Evolutionary conservation across 2,113 vertebrate genomes (phyloP).

Genomic region (Setophaga petechia): DNA sequence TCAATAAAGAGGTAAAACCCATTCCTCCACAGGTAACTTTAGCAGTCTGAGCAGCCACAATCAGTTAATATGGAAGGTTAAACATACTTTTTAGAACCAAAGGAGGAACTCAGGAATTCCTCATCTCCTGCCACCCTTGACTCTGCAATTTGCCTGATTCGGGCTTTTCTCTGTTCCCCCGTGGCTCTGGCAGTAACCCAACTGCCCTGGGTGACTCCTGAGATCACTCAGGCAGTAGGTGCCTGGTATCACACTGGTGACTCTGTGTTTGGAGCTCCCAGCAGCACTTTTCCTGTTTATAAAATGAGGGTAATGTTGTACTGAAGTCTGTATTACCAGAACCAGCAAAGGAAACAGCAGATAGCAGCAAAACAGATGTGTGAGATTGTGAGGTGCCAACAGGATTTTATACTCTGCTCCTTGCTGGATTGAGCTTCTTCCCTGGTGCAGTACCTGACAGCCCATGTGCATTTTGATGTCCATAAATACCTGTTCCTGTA

Average conservation of each 20-base stretch:
- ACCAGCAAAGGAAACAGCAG: neutral
- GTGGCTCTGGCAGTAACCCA: neutral
- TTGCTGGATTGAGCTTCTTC: neutral
- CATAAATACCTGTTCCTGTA: neutral
- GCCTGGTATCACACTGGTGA: neutral
- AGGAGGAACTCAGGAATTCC: neutral
- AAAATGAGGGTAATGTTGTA: neutral
- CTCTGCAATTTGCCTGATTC: neutral
- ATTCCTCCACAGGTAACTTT: neutral
- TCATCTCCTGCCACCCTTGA: neutral
- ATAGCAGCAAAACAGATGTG: fast-evolving
- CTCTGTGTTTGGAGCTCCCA: neutral
- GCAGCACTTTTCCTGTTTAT: neutral
- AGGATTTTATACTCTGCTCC: neutral
- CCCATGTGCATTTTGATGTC: neutral
- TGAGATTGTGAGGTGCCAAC: neutral
- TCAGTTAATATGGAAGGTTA: neutral
- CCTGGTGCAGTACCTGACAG: fast-evolving
- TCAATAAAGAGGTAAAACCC: neutral
- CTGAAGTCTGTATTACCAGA: neutral
- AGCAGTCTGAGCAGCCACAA: neutral
- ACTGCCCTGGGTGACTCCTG: neutral
- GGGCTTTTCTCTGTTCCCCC: neutral
- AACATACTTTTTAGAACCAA: neutral
- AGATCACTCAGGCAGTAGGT: neutral